A percentile compares a stretch with the other conserved stretches of the same genome.
Evolutionary conservation across 2,113 vertebrate species (phyloP).

Genomic region (Pundamilia nyererei): DNA sequence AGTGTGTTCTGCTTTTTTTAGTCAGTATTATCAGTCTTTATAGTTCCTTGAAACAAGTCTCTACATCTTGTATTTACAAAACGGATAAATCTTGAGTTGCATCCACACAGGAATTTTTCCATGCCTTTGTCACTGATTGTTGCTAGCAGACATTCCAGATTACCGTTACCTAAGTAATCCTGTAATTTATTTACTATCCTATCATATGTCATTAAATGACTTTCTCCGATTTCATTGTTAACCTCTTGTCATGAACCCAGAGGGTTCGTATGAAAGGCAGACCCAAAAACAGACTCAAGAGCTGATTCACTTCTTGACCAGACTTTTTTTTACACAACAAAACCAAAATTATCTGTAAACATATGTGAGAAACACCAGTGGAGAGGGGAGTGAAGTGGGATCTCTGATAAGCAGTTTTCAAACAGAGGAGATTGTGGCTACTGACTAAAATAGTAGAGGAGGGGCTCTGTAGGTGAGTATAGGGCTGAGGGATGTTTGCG

Average conservation of each 20-base stretch:
- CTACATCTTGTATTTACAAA: not conserved
- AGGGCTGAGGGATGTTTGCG: rapidly evolving
- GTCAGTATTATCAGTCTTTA: not conserved
- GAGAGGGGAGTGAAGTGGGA: not conserved
- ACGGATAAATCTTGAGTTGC: not conserved
- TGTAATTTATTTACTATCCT: not conserved
- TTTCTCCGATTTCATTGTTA: not conserved
- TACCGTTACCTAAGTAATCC: not conserved
- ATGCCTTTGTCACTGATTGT: not conserved
- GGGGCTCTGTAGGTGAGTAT: rapidly evolving
- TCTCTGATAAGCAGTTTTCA: not conserved
- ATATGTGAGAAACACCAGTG: not conserved
- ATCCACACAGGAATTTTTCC: not conserved
- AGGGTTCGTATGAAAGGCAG: not conserved
- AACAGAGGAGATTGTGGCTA: not conserved
- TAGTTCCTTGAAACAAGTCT: not conserved
- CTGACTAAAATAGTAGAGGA: not conserved
- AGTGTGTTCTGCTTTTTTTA: not conserved
- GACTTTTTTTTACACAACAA: not conserved
- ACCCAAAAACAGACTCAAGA: not conserved
- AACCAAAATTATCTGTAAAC: not conserved
- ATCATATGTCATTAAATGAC: not conserved
- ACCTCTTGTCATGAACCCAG: not conserved
- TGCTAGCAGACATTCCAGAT: not conserved
- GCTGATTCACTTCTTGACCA: not conserved